These are phyloP conservation scores for Sparus aurata DNA, from an alignment of 2,797 vertebrate species.

Conservation along the genomic window DNA sequence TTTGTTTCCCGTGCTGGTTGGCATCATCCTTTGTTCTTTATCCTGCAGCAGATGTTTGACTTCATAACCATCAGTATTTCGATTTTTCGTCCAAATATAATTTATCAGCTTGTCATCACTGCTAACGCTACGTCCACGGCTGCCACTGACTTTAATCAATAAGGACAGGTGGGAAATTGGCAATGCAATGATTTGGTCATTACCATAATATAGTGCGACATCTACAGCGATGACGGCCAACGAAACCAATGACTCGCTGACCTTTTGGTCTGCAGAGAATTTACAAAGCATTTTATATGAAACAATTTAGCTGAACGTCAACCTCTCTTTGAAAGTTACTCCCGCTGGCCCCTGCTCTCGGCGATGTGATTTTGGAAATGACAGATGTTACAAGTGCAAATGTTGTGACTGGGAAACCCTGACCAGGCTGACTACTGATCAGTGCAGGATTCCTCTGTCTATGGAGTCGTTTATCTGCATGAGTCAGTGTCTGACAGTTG, in stretches of 20 bases:
- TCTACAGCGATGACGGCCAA: background rate
- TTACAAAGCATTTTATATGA: slow-evolving; percentile 19
- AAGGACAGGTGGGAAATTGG: slow-evolving; percentile 13
- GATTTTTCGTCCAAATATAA: background rate
- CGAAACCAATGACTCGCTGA: slow-evolving; percentile 28
- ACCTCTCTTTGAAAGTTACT: background rate
- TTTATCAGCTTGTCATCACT: background rate
- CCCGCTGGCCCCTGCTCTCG: background rate
- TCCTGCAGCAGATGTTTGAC: background rate
- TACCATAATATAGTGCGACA: slow-evolving; percentile 10
- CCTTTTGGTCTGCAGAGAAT: slow-evolving; percentile 30
- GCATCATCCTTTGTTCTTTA: background rate
- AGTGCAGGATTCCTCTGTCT: background rate
- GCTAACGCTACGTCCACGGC: background rate
- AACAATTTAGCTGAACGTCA: slow-evolving; percentile 31
- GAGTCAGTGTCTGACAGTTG: background rate
- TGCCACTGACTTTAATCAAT: slow-evolving; percentile 36
- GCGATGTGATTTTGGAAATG: slow-evolving; percentile 12
- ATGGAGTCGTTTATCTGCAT: background rate
- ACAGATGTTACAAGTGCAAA: slow-evolving; percentile 8
- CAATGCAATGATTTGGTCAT: slow-evolving; percentile 23
- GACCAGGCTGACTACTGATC: slow-evolving; percentile 9
- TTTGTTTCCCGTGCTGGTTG: background rate
- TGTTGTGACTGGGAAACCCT: slow-evolving; percentile 10
- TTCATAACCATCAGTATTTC: background rate